Evolutionary conservation across 2,113 vertebrate species (phyloP), one percentile per base, ranked within the genome.

Genomic region (Chaetorhynchus papuensis): DNA sequence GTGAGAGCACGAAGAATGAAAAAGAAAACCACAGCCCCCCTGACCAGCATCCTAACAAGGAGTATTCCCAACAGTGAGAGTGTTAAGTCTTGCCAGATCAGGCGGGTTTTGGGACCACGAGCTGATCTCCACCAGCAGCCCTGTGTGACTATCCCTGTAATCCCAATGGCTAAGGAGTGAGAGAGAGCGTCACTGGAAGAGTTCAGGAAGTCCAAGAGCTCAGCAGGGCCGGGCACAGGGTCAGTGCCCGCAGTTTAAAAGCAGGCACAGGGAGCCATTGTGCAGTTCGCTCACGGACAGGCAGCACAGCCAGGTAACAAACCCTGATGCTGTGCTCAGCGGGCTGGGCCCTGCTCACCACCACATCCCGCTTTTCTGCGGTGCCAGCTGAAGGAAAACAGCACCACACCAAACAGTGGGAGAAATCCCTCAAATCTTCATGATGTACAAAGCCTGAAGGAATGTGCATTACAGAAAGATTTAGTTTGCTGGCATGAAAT

Each of bases 401-500:
- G 59, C 56, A 39, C 63, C 59, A 50, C 66, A 56, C 44, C 49
- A 52, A 74, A 61, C 50, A 69, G 37, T 37, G 37, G 50, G 66
- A 85, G 65, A 93, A 85, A 95, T 56, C 71, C 75, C 59, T 94
- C 93, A 87, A 83, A 71, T 49, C 76, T 87, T 84, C 76, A 22
- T 9, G 83, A 87, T 68, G 78, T 13, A 87, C 60, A 87, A 86
- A 86, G 92, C 47, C 96, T 92, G 77, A 56, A 93, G 86, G 69
- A 94, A 95, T 30, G 49, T 5, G 2, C 56, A 42, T 94, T 93
- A 92, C 7, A 89, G 94, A 83, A 92, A 94, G 92, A 93, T 90
- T 92, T 81, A 75, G 76, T 71, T 92, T 86, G 65, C 88, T 96
- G 92, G 94, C 88, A 94, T 50, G 69, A 93, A 95, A 81, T 92